Conservation (phyloP, 2,113 vertebrate species). For the Gambusia holbrooki region DNA sequence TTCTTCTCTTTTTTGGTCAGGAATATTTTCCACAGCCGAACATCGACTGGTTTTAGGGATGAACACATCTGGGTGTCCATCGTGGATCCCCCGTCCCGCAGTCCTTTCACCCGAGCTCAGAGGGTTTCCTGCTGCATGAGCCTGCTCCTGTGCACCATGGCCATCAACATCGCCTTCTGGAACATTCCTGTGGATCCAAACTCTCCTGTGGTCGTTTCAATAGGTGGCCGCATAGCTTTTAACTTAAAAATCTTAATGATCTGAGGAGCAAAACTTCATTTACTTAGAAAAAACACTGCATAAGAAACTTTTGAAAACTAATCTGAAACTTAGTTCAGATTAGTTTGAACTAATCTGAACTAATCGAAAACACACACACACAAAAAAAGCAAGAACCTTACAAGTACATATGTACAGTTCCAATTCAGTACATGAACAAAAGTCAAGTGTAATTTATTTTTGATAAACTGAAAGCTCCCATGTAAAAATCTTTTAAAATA, state of each 20-base stretch:
- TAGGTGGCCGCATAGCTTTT: conserved; percentile 65
- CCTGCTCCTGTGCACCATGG: conserved; percentile 86
- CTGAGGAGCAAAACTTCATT: not conserved
- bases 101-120: conserved; percentile 83
- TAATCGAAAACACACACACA: too few species aligned
- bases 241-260: not conserved
- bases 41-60: conserved; percentile 81
- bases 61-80: conserved; percentile 86
- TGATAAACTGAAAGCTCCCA: not conserved
- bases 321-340: not conserved
- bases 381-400: too few species aligned
- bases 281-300: not conserved
- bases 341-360: too few species aligned
- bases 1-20: conserved; percentile 53
- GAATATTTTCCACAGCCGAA: conserved; percentile 83
- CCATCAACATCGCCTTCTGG: conserved; percentile 87
- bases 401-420: too few species aligned
- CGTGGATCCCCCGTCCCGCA: conserved; percentile 80
- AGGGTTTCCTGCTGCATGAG: conserved; percentile 85
- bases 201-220: conserved; percentile 72
- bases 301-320: not conserved
- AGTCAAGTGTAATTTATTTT: too few species aligned
- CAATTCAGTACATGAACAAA: not conserved
- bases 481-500: conserved; percentile 4
- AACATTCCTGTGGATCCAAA: conserved; percentile 68